These are phyloP conservation scores for Melanargia galathea DNA, from an alignment of 2,888 invertebrate species.

Conservation along the genomic window DNA sequence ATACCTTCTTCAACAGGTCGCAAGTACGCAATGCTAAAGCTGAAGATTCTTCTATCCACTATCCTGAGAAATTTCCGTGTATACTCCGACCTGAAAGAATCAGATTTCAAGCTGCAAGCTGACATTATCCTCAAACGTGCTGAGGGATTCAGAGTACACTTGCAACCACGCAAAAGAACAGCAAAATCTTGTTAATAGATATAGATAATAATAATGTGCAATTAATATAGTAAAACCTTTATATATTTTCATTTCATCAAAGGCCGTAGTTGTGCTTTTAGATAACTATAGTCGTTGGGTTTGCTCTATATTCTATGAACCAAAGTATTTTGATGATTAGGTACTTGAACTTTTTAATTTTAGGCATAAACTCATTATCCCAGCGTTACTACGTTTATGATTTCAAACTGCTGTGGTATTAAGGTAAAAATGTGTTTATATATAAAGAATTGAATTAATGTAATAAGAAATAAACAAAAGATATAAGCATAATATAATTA, in stretches of 20 bases:
- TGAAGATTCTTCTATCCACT: conserved; percentile 89
- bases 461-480: no score
- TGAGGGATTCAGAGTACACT: conserved; percentile 88
- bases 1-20: conserved; percentile 78
- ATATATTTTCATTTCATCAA: background rate
- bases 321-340: conserved; percentile 4
- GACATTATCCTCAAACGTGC: conserved; percentile 90
- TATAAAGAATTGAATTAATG: background rate
- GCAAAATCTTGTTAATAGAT: conserved; percentile 60
- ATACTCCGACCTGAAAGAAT: conserved; percentile 85
- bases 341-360: conserved; percentile 27
- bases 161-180: conserved; percentile 84
- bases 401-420: background rate
- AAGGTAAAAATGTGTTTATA: background rate
- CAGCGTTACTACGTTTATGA: background rate
- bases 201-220: background rate
- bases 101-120: conserved; percentile 87
- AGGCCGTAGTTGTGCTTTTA: background rate
- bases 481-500: no score
- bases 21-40: conserved; percentile 90
- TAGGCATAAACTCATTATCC: background rate
- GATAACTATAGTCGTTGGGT: background rate
- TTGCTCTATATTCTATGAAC: background rate
- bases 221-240: conserved; percentile 1
- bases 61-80: conserved; percentile 88